phyloP scores from a whole-genome alignment of 2,113 vertebrate species.

The Pseudopodoces humilis region DNA sequence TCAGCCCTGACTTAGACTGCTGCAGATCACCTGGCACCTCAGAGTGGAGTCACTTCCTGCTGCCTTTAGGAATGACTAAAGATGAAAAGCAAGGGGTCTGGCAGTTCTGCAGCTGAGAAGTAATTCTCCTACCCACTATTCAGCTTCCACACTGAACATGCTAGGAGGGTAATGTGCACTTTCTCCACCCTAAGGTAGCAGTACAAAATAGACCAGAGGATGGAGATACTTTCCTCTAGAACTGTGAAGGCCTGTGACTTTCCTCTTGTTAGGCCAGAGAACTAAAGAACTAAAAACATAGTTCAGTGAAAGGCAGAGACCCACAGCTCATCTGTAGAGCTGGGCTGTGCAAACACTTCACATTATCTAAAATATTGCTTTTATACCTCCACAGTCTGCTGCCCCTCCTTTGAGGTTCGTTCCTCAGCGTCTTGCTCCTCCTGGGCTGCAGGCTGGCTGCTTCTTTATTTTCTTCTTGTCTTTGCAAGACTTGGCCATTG shows the following conservation, averaged over 20 bases:
- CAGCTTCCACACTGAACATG: not conserved
- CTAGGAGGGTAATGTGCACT: not conserved
- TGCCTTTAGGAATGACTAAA: not conserved
- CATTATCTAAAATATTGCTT: not conserved
- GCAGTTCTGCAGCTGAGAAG: not conserved
- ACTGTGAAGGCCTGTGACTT: not conserved
- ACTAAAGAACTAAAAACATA: not conserved
- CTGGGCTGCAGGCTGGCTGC: slow-evolving; percentile 27
- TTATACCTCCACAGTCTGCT: not conserved
- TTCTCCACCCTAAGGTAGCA: not conserved
- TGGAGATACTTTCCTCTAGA: not conserved
- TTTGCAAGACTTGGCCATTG: slow-evolving; percentile 20
- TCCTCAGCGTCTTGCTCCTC: slow-evolving; percentile 58
- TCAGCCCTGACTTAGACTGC: not conserved
- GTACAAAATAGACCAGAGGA: not conserved
- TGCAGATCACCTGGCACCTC: not conserved
- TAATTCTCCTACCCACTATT: not conserved
- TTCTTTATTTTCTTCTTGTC: slow-evolving; percentile 66
- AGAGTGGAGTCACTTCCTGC: fast-evolving
- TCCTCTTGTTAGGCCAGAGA: not conserved
- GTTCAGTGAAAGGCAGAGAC: not conserved
- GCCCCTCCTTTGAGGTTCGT: fast-evolving
- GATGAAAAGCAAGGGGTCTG: not conserved
- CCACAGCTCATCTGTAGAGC: not conserved
- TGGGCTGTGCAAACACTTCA: too few species aligned